Percentiles rank a stretch among this genome's conserved stretches.
Evolutionary conservation across 2,797 vertebrate genomes (phyloP).

Genomic region (Labroides dimidiatus): DNA sequence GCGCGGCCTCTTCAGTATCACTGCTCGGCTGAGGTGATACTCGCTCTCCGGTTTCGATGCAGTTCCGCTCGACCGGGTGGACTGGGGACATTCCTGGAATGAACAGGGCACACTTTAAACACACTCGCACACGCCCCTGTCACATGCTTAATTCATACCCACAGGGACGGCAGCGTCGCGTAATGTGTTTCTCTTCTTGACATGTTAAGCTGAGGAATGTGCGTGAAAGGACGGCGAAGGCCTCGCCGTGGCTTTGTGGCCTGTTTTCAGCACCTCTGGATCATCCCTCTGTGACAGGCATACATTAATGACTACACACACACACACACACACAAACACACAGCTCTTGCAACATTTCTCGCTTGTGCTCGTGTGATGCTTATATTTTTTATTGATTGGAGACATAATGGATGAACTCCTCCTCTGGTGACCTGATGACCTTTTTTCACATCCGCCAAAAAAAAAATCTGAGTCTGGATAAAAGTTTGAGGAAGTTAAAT

Average conservation of each 20-base stretch:
- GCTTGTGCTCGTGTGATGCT: background rate
- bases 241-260: slow-evolving; percentile 13
- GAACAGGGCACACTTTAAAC: slow-evolving; percentile 69
- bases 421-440: slow-evolving; percentile 34
- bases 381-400: too few relatives aligned
- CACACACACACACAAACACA: slow-evolving; percentile 3
- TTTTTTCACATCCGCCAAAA: slow-evolving; percentile 31
- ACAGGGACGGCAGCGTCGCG: slow-evolving; percentile 52
- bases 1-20: slow-evolving; percentile 57
- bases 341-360: slow-evolving; percentile 19
- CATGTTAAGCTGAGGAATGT: slow-evolving; percentile 62
- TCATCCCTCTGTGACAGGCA: slow-evolving; percentile 35
- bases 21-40: slow-evolving; percentile 77
- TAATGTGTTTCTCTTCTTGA: slow-evolving; percentile 66
- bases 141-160: slow-evolving; percentile 65
- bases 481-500: slow-evolving; percentile 60
- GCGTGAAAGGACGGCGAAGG: slow-evolving; percentile 29
- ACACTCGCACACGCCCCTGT: slow-evolving; percentile 68
- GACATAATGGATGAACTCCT: too few relatives aligned
- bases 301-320: slow-evolving; percentile 17
- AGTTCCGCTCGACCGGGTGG: slow-evolving; percentile 76
- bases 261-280: slow-evolving; percentile 52
- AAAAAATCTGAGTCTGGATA: slow-evolving; percentile 4
- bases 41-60: slow-evolving; percentile 79
- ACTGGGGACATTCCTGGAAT: slow-evolving; percentile 84